Percentiles rank a stretch among this genome's conserved stretches.
Evolutionary conservation across 2,888 invertebrate species (phyloP).

Genomic region (Cancer borealis): DNA sequence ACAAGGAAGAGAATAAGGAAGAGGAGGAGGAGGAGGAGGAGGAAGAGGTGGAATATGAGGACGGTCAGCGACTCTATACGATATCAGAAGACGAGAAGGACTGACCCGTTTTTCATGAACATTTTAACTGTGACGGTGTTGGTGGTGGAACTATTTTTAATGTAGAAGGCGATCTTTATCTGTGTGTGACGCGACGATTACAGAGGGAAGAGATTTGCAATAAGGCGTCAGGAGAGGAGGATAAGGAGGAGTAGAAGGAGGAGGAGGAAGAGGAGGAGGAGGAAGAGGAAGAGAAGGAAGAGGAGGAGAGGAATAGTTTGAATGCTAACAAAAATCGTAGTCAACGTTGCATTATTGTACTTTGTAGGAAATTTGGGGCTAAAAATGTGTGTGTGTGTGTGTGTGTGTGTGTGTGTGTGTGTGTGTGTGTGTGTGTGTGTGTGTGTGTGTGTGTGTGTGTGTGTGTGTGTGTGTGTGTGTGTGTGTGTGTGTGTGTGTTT

Average conservation of each 20-base stretch:
- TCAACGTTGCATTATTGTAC: neutral
- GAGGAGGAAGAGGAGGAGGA: neutral
- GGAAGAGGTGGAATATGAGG: neutral
- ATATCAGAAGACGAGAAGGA: neutral
- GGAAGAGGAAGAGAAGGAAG: neutral
- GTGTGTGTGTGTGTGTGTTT: neutral
- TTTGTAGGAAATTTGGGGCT: neutral
- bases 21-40: neutral
- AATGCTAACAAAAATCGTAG: neutral
- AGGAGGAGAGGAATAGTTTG: neutral
- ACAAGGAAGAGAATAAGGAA: neutral
- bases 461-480: slow-evolving; percentile 28
- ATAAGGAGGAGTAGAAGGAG: neutral
- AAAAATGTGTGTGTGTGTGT: neutral
- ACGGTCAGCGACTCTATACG: neutral
- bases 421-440: slow-evolving; percentile 58
- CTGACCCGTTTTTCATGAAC: neutral
- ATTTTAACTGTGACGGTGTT: slow-evolving; percentile 29
- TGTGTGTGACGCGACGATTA: slow-evolving; percentile 7
- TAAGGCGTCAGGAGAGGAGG: neutral
- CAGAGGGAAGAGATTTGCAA: neutral
- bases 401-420: slow-evolving; percentile 52
- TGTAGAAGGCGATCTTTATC: slow-evolving; percentile 1
- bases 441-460: slow-evolving; percentile 29
- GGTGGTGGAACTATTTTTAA: neutral